Evolutionary conservation across 2,888 invertebrate species (phyloP).

Genomic region (Macrosiphum euphorbiae): DNA sequence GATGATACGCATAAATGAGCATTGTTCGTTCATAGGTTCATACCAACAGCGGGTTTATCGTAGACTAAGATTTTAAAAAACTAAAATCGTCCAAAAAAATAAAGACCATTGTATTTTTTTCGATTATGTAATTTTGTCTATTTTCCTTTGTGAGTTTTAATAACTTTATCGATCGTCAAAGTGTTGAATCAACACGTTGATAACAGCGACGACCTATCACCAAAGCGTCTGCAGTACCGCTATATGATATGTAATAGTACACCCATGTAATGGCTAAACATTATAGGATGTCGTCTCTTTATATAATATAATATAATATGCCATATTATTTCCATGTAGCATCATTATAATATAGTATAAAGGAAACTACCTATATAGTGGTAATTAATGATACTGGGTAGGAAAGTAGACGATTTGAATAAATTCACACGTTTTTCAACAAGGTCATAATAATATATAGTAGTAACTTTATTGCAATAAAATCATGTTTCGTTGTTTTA

Average conservation of each 20-base stretch:
- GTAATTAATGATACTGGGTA: not conserved
- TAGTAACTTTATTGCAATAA: conserved; percentile 58
- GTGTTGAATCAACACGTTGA: not conserved
- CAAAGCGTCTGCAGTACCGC: not conserved
- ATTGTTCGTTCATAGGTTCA: not conserved
- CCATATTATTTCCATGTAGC: too few relatives aligned
- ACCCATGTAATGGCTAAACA: not conserved
- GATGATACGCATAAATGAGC: not conserved
- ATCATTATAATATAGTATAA: not conserved
- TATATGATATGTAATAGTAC: not conserved
- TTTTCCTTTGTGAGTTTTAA: not conserved
- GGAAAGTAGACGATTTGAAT: not conserved
- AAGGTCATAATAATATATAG: not conserved
- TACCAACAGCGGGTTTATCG: not conserved
- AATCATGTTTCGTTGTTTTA: not conserved
- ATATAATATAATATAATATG: not conserved
- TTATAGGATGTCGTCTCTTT: not conserved
- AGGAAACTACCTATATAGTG: not conserved
- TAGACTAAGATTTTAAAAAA: not conserved
- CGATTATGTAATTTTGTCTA: not conserved
- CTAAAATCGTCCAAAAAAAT: not conserved
- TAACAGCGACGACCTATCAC: not conserved
- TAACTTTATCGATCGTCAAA: not conserved
- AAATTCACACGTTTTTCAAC: not conserved
- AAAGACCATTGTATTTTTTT: not conserved